A percentile compares a stretch with the other conserved stretches of the same genome.
Evolutionary conservation across 2,797 vertebrate species (phyloP).

Genomic region (Paedocypris micromegethes): DNA sequence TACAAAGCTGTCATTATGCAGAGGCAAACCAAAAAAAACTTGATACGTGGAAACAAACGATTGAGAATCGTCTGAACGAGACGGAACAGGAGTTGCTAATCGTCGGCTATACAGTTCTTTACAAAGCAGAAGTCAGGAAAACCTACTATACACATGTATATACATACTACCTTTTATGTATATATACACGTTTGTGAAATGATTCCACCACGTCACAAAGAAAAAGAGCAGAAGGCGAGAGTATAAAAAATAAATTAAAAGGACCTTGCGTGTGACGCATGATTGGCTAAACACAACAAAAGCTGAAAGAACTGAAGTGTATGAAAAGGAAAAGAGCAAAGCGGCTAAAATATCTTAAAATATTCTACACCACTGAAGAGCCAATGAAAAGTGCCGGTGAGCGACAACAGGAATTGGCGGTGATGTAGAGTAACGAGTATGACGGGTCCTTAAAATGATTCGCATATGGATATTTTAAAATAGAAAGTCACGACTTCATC

Average conservation of each 20-base stretch:
- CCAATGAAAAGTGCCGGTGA: neutral
- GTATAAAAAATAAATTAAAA: constrained; percentile 83
- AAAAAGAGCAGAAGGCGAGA: constrained; percentile 46
- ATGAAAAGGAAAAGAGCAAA: constrained; percentile 29
- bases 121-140: constrained; percentile 46
- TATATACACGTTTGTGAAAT: constrained; percentile 53
- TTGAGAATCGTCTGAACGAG: no score
- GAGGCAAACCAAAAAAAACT: constrained; percentile 47
- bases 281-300: constrained; percentile 13
- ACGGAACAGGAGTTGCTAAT: neutral
- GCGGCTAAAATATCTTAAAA: constrained; percentile 50
- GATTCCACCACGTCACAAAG: constrained; percentile 51
- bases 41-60: no score
- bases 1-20: constrained; percentile 56
- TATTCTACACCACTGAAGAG: constrained; percentile 26
- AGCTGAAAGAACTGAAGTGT: constrained; percentile 25
- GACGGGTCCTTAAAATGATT: constrained; percentile 55
- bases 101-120: constrained; percentile 46
- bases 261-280: constrained; percentile 57
- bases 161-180: constrained; percentile 42
- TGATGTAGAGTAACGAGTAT: no score
- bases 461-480: constrained; percentile 68
- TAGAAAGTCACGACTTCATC: constrained; percentile 57
- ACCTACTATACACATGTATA: constrained; percentile 38
- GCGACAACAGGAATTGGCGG: constrained; percentile 3